A percentile compares a stretch with the other conserved stretches of the same genome.
These are phyloP conservation scores for Pardalotus punctatus DNA, from an alignment of 2,113 vertebrate species.

Conservation along the genomic window DNA sequence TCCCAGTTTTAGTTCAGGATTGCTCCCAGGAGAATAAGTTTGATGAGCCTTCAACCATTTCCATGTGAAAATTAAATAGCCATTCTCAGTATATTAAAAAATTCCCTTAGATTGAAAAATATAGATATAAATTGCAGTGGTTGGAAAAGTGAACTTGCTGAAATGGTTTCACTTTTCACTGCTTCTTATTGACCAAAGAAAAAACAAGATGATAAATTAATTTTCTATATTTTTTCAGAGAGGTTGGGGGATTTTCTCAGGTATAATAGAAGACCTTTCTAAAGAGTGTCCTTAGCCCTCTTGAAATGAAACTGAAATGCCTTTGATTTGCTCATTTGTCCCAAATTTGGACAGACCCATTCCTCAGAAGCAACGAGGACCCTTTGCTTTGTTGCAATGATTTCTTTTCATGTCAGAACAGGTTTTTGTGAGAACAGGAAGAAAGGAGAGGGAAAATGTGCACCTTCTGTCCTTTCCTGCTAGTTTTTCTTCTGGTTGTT, in stretches of 20 bases:
- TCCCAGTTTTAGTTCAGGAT: not conserved
- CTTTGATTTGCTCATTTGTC: not conserved
- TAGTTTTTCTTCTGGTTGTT: not conserved
- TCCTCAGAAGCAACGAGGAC: not conserved
- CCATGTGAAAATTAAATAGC: not conserved
- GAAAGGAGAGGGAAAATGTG: not conserved
- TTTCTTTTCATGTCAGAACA: not conserved
- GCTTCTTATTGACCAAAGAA: not conserved
- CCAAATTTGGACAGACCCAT: not conserved
- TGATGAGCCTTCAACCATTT: not conserved
- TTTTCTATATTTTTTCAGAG: not conserved
- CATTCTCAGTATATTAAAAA: not conserved
- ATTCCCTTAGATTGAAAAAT: not conserved
- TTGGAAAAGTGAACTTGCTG: not conserved
- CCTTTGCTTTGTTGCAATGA: not conserved
- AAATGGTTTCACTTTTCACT: not conserved
- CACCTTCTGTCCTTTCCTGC: not conserved
- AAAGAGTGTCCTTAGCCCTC: not conserved
- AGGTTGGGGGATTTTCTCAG: not conserved
- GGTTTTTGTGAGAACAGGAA: not conserved
- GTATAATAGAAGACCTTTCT: not conserved
- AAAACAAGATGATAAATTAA: not conserved
- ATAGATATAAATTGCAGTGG: not conserved
- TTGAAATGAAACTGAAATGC: not conserved
- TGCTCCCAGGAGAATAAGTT: not conserved